These are phyloP conservation scores for Sepiola atlantica DNA, from an alignment of 2,888 invertebrate genomes.

Conservation along the genomic window DNA sequence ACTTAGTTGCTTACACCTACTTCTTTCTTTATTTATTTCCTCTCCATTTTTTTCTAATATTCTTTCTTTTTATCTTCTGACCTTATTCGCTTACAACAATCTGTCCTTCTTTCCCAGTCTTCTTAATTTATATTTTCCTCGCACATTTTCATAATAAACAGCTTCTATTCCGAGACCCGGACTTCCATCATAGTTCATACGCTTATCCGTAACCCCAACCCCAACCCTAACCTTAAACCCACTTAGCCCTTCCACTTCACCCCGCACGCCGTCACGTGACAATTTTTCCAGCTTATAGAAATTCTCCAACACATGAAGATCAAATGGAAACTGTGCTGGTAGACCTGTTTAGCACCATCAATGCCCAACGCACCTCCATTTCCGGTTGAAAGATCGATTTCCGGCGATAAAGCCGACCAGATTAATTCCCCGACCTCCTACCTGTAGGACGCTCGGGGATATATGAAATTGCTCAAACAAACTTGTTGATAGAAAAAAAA, in stretches of 20 bases:
- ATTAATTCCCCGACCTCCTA: neutral
- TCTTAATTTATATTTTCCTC: neutral
- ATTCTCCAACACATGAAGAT: neutral
- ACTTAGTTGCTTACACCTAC: no score
- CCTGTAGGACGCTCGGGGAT: neutral
- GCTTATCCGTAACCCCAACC: no score
- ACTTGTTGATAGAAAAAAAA: constrained; percentile 8
- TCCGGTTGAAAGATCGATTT: constrained; percentile 5
- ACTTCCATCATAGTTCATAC: no score
- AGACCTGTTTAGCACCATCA: neutral
- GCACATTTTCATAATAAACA: neutral
- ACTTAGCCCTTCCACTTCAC: neutral
- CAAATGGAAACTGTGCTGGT: neutral
- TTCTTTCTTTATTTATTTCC: no score
- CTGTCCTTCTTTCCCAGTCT: neutral
- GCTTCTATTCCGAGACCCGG: neutral
- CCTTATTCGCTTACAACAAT: no score
- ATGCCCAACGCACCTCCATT: neutral
- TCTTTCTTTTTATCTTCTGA: no score
- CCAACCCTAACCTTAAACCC: no score
- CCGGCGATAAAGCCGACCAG: neutral
- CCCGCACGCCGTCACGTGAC: neutral
- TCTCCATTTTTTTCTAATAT: no score
- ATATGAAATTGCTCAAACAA: neutral
- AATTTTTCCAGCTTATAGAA: neutral